Evolutionary conservation across 1,140 invertebrate genomes (phyloP).

Genomic region (Globodera ellingtonae): DNA sequence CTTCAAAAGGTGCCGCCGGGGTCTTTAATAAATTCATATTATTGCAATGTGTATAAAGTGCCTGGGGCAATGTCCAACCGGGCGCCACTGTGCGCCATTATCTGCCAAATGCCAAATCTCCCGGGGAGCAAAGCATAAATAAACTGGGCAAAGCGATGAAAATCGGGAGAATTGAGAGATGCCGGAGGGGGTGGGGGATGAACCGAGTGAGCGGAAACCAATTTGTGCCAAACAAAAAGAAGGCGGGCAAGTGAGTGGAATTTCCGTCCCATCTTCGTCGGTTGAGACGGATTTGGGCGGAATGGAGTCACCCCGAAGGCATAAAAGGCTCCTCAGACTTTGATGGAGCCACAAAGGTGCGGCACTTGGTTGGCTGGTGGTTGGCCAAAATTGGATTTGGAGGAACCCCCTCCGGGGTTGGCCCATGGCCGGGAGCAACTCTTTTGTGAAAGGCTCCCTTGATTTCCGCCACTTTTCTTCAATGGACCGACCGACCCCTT

Average conservation of each 20-base stretch:
- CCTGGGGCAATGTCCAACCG: background rate
- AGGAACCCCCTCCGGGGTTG: background rate
- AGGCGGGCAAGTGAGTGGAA: slow-evolving; percentile 2
- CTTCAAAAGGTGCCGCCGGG: background rate
- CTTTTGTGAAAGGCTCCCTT: slow-evolving; percentile 13
- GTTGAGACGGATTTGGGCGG: background rate
- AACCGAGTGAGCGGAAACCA: slow-evolving; percentile 7
- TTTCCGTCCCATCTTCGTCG: slow-evolving; percentile 4
- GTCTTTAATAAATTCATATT: background rate
- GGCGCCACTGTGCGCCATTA: background rate
- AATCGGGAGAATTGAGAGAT: background rate
- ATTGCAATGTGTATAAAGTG: background rate
- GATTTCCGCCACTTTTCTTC: slow-evolving; percentile 8
- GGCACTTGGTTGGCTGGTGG: background rate
- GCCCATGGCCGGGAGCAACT: background rate
- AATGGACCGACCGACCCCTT: background rate
- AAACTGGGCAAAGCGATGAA: slow-evolving; percentile 2
- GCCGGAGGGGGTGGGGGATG: background rate
- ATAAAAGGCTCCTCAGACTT: background rate
- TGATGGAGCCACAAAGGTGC: background rate
- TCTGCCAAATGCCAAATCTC: background rate
- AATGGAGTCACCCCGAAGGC: background rate
- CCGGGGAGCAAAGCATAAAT: background rate
- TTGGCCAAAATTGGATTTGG: slow-evolving; percentile 10
- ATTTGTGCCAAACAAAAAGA: slow-evolving; percentile 20